phyloP scores from a whole-genome alignment of 2,888 invertebrate species.

The Ennomos fuscantarius region DNA sequence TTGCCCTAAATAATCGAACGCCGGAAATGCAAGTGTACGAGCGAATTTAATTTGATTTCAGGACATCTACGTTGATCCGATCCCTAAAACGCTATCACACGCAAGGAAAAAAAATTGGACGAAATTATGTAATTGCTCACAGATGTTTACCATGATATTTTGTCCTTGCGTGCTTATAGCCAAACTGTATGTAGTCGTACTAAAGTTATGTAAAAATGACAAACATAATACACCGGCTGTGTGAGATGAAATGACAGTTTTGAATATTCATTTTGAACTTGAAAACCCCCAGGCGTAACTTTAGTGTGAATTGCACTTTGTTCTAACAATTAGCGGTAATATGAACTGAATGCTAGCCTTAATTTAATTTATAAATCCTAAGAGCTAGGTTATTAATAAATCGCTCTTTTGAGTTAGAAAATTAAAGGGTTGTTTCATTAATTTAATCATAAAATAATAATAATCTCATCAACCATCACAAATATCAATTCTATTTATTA shows the following conservation, averaged over 20 bases:
- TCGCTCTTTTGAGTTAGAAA: conserved; percentile 84
- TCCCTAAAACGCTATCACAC: not conserved
- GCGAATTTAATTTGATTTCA: too few relatives aligned
- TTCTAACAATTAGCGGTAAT: conserved; percentile 69
- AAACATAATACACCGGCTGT: not conserved
- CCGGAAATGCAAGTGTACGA: conserved; percentile 31
- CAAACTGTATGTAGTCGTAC: conserved; percentile 30
- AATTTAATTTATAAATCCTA: conserved; percentile 80
- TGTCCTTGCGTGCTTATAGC: conserved; percentile 8
- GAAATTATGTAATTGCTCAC: not conserved
- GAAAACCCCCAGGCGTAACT: conserved; percentile 30
- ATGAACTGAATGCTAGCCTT: conserved; percentile 84
- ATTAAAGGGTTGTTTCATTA: conserved; percentile 73
- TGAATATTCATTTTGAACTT: conserved; percentile 1
- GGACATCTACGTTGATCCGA: conserved; percentile 4
- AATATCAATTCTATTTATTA: conserved; percentile 12
- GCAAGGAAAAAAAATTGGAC: not conserved
- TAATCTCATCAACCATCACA: conserved; percentile 24
- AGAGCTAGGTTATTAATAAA: conserved; percentile 83
- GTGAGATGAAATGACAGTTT: not conserved
- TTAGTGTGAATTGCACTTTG: conserved; percentile 50
- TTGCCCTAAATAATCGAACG: conserved; percentile 46
- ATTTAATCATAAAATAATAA: conserved; percentile 27
- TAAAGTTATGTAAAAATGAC: conserved; percentile 23
- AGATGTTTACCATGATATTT: conserved; percentile 3